Evolutionary conservation across 2,888 invertebrate genomes (phyloP).

Genomic region (Eretmocerus hayati): DNA sequence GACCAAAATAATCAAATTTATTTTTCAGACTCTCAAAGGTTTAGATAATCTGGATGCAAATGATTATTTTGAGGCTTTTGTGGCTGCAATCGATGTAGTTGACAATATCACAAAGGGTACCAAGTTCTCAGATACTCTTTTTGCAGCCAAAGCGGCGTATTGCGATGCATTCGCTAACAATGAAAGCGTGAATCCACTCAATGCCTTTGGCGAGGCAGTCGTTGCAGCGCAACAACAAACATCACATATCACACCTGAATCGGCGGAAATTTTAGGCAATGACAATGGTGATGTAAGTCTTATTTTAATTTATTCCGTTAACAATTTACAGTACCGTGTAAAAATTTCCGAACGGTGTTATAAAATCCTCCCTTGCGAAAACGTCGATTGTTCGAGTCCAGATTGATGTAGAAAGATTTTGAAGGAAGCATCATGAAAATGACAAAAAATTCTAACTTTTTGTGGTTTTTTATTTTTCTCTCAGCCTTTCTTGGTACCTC

Average conservation of each 20-base stretch:
- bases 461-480: no score
- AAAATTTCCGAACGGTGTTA: no score
- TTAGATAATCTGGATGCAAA: not conserved
- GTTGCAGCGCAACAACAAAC: conserved; percentile 12
- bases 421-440: no score
- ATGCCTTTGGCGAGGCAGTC: conserved; percentile 16
- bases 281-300: conserved; percentile 7
- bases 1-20: not conserved
- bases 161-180: conserved; percentile 9
- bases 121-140: conserved; percentile 12
- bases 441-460: no score
- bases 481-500: no score
- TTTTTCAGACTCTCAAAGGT: conserved; percentile 5
- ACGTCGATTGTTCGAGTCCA: no score
- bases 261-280: conserved; percentile 6
- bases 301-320: no score
- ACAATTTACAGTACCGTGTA: no score
- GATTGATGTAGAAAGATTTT: no score
- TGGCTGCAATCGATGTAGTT: conserved; percentile 4
- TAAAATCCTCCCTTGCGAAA: no score
- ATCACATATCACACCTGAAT: conserved; percentile 5
- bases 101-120: conserved; percentile 5
- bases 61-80: conserved; percentile 16
- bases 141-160: conserved; percentile 11
- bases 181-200: not conserved